Conservation (phyloP, 2,113 vertebrate species). For the Speoplatyrhinus poulsoni region DNA sequence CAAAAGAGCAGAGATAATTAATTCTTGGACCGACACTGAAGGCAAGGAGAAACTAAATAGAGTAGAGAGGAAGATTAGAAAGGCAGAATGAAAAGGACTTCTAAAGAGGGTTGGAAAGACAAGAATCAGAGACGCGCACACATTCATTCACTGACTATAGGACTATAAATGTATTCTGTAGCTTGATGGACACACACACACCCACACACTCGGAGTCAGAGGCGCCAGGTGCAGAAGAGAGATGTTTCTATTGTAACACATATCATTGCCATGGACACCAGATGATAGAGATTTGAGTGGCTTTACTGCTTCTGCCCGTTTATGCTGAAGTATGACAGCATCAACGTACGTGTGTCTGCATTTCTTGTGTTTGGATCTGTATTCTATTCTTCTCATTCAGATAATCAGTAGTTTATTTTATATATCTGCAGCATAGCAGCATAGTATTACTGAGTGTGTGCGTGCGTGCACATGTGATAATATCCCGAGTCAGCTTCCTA, state of each 20-base stretch:
- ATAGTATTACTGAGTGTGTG: conserved; percentile 18
- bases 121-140: neutral
- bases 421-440: conserved; percentile 26
- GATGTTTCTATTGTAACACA: neutral
- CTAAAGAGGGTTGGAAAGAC: too few species aligned
- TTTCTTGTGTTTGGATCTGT: conserved; percentile 21
- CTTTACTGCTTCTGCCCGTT: neutral
- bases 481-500: conserved; percentile 65
- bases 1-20: too few species aligned
- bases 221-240: neutral
- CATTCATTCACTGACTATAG: neutral
- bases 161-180: too few species aligned
- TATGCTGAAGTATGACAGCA: neutral
- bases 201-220: neutral
- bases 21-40: too few species aligned
- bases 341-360: conserved; percentile 5
- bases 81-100: neutral
- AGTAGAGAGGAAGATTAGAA: neutral
- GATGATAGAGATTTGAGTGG: neutral
- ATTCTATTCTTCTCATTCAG: conserved; percentile 12
- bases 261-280: neutral
- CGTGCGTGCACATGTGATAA: conserved; percentile 51
- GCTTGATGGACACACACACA: neutral
- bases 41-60: neutral
- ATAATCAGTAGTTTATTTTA: conserved; percentile 7